Percentiles rank a stretch among this genome's conserved stretches.
Evolutionary conservation across 2,113 vertebrate species (phyloP).

Genomic region (Varanus salvator): DNA sequence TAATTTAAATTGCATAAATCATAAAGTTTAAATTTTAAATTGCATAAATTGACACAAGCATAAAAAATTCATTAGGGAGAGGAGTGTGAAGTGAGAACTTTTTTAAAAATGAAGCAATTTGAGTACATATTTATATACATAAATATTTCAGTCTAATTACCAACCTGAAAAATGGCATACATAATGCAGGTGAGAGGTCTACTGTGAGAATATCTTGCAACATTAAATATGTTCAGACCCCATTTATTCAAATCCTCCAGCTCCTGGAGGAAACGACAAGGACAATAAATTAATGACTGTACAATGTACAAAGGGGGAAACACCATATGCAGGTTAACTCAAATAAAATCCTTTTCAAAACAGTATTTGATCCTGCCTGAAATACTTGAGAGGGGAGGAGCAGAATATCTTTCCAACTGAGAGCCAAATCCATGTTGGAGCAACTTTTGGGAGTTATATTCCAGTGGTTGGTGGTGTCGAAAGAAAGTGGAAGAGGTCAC

Average conservation of each 20-base stretch:
- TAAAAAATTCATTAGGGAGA: background rate
- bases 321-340: background rate
- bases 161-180: constrained; percentile 97
- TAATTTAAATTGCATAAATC: background rate
- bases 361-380: background rate
- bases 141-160: constrained; percentile 13
- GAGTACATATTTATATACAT: accelerated
- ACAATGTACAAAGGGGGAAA: background rate
- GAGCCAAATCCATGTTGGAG: too few species aligned
- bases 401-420: too few species aligned
- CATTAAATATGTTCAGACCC: constrained; percentile 96
- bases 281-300: background rate
- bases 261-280: constrained; percentile 78
- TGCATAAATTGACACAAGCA: background rate
- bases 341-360: accelerated
- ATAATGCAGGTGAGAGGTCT: constrained; percentile 95
- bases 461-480: too few species aligned
- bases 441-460: too few species aligned
- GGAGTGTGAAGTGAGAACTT: background rate
- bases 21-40: background rate
- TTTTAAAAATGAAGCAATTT: accelerated
- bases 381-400: background rate
- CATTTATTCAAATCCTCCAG: constrained; percentile 96
- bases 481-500: too few species aligned
- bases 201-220: constrained; percentile 92